A percentile compares a stretch with the other conserved stretches of the same genome.
These are phyloP conservation scores for Lasioglossum zephyrum DNA, from an alignment of 2,888 invertebrate genomes.

Conservation along the genomic window DNA sequence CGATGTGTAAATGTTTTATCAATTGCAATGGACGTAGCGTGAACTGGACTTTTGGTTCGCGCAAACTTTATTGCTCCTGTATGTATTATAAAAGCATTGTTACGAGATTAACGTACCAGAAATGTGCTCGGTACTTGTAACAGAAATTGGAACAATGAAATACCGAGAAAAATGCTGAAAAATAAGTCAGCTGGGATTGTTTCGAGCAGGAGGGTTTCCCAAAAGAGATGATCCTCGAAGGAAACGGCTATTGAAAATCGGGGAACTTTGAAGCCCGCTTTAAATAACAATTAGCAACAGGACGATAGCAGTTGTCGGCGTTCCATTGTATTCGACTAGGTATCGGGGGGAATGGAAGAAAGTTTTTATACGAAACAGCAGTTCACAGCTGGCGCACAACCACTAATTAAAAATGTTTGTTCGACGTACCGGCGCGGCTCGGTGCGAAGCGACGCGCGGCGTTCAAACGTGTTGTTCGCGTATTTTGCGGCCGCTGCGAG, in stretches of 20 bases:
- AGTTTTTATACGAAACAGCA: slow-evolving; percentile 23
- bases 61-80: no score
- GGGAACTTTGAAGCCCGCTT: not conserved
- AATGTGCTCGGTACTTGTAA: not conserved
- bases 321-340: not conserved
- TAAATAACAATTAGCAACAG: not conserved
- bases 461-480: slow-evolving; percentile 38
- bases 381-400: slow-evolving; percentile 13
- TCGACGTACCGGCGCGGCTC: not conserved
- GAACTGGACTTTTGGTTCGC: not conserved
- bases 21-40: not conserved
- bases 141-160: not conserved
- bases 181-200: not conserved
- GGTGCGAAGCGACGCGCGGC: not conserved
- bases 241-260: not conserved
- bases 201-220: not conserved
- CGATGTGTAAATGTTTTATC: not conserved
- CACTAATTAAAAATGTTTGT: slow-evolving; percentile 55
- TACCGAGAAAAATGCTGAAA: not conserved
- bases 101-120: not conserved
- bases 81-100: not conserved
- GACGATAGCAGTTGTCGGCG: not conserved
- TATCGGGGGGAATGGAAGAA: not conserved
- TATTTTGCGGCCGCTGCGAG: slow-evolving; percentile 5
- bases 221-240: not conserved